Evolutionary conservation across 2,797 vertebrate genomes (phyloP).

Genomic region (Paratrypauchen microcephalus): DNA sequence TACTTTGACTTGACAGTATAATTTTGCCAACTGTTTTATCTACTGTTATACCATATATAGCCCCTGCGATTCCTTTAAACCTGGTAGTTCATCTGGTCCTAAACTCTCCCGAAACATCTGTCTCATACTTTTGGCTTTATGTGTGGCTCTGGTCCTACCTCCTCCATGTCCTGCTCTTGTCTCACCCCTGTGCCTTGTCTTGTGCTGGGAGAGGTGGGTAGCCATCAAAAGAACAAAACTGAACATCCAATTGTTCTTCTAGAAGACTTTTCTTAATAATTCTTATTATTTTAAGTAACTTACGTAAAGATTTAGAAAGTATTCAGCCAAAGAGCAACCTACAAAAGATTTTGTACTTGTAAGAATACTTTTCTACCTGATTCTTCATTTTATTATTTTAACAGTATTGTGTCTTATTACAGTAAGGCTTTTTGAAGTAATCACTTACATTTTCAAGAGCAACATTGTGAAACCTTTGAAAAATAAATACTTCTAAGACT

Average conservation of each 20-base stretch:
- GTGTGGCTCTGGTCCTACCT: conserved; percentile 33
- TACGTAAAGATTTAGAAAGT: not conserved
- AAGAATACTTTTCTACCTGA: too few species aligned
- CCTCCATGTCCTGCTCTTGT: conserved; percentile 7
- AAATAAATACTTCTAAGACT: not conserved
- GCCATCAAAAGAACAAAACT: not conserved
- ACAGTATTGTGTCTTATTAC: not conserved
- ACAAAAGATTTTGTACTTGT: too few species aligned
- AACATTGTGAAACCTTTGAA: not conserved
- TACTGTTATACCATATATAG: conserved; percentile 44
- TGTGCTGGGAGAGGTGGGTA: not conserved
- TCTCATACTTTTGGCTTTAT: conserved; percentile 34
- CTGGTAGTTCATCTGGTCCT: conserved; percentile 51
- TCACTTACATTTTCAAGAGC: not conserved
- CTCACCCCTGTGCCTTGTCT: too few species aligned
- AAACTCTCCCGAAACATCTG: conserved; percentile 50
- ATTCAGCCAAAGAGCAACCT: not conserved
- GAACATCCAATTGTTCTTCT: not conserved
- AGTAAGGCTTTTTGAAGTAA: not conserved
- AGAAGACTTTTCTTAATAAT: too few species aligned
- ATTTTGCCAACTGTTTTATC: conserved; percentile 39
- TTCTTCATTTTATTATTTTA: too few species aligned
- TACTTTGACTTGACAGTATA: conserved; percentile 34
- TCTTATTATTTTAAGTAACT: too few species aligned
- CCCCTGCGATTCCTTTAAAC: conserved; percentile 43